Evolutionary conservation across 2,113 vertebrate genomes (phyloP).

Genomic region (Ginglymostoma cirratum): DNA sequence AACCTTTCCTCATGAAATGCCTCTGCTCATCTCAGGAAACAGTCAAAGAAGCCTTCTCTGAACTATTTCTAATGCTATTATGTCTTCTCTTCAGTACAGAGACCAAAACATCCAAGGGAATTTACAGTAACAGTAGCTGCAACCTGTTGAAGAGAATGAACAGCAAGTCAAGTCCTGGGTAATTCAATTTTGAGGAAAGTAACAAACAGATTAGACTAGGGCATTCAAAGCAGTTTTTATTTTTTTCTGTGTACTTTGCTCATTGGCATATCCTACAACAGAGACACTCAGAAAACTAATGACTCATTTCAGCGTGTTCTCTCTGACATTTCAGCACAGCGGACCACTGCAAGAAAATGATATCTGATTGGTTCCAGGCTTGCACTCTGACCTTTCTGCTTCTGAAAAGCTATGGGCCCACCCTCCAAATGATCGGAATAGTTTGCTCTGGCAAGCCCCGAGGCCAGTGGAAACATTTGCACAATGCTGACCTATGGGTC

Average conservation of each 20-base stretch:
- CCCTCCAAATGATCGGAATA: not conserved
- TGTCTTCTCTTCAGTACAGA: no score
- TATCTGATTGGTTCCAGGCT: not conserved
- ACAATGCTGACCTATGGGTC: not conserved
- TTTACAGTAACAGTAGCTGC: no score
- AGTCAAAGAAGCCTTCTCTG: no score
- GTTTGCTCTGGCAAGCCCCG: not conserved
- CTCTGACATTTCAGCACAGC: not conserved
- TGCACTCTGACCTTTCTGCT: not conserved
- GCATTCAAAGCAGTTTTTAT: no score
- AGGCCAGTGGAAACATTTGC: not conserved
- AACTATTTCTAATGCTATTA: no score
- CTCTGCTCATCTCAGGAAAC: no score
- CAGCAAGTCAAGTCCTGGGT: not conserved
- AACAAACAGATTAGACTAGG: not conserved
- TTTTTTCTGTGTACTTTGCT: not conserved
- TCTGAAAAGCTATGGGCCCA: not conserved
- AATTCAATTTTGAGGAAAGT: not conserved
- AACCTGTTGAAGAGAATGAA: not conserved
- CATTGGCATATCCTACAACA: not conserved
- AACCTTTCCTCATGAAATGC: no score
- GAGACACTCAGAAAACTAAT: not conserved
- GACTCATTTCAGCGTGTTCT: not conserved
- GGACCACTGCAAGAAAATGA: not conserved
- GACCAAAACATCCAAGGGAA: no score